Evolutionary conservation across 2,888 invertebrate species (phyloP), one percentile per base, ranked within the genome.

Genomic region (Gymnoscelis rufifasciata): DNA sequence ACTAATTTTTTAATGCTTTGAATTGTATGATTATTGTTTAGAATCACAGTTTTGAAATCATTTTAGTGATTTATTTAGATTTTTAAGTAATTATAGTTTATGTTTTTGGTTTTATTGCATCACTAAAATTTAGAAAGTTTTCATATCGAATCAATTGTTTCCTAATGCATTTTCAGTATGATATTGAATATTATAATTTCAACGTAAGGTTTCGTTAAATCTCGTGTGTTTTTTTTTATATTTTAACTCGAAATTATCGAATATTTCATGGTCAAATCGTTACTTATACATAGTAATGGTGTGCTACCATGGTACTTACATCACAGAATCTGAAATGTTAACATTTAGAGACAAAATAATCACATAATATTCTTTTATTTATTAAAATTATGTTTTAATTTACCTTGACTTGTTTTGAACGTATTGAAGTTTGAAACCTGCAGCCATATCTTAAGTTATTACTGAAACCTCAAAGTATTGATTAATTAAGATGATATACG

Each of bases 281-380:
- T 44, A 49, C 49, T 49, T n/a, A 36, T 23, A 0, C 15, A 44
- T n/a, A 49, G 49, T 44, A 49, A 49, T 44, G 49, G 31, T 29
- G 7, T 27, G 40, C 43, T 48, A 43, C 43, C 48, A 19, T 19
- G 19, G 12, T 19, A 35, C n/a, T 37, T 37, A 26, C 8, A 13
- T 24, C 10, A 37, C 12, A 8, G 12, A 10, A 12, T 8, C 4
- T 13, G 8, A 10, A 12, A 8, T 8, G 26, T 19, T 19, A 19
- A 19, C 19, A 2, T 19, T 19, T 19, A 2, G 19, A 3, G n/a
- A 19, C 5, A 19, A 19, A 19, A 19, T 19, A 19, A n/a, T n/a
- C n/a, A n/a, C n/a, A n/a, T n/a, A n/a, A n/a, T 19, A 19, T 19
- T 19, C 19, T 3, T 19, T 19, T 19, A 19, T 19, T 19, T 19